Percentiles rank a stretch among this genome's conserved stretches.
These are phyloP conservation scores for Chydorus sphaericus DNA, from an alignment of 2,888 invertebrate genomes.

Conservation along the genomic window DNA sequence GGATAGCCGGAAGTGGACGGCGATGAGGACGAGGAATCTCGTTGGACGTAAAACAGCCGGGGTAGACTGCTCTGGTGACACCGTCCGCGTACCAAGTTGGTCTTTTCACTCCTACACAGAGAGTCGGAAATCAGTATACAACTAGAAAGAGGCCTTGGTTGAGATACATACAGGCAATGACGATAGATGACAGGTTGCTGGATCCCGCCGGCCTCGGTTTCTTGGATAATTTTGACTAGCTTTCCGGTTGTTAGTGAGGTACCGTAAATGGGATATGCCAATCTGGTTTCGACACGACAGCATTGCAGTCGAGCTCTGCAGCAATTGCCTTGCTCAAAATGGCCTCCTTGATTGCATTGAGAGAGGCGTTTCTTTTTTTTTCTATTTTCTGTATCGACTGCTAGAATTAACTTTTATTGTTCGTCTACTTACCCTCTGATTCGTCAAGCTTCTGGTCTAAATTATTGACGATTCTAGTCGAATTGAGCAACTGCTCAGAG, in stretches of 20 bases:
- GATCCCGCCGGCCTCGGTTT: not conserved
- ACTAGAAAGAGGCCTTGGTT: not conserved
- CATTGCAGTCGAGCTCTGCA: too few species aligned
- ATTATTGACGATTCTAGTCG: not conserved
- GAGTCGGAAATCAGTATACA: not conserved
- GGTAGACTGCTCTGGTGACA: constrained; percentile 10
- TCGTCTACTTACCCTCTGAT: too few species aligned
- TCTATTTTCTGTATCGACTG: too few species aligned
- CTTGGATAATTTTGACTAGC: constrained; percentile 5
- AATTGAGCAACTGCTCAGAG: not conserved
- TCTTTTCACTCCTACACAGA: not conserved
- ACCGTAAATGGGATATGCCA: constrained; percentile 7
- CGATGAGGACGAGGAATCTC: not conserved
- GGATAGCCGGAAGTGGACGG: not conserved
- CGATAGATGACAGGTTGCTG: constrained; percentile 12
- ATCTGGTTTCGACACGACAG: not conserved
- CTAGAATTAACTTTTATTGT: too few species aligned
- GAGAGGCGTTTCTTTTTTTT: too few species aligned
- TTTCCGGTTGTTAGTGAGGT: not conserved
- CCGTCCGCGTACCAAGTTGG: constrained; percentile 3
- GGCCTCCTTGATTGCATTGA: too few species aligned
- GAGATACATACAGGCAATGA: constrained; percentile 11
- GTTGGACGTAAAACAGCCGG: constrained; percentile 1
- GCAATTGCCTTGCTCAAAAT: too few species aligned
- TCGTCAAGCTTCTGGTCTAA: not conserved